A percentile compares a stretch with the other conserved stretches of the same genome.
phyloP scores from a whole-genome alignment of 2,888 invertebrate genomes.

The Drosophila flavopinicola region DNA sequence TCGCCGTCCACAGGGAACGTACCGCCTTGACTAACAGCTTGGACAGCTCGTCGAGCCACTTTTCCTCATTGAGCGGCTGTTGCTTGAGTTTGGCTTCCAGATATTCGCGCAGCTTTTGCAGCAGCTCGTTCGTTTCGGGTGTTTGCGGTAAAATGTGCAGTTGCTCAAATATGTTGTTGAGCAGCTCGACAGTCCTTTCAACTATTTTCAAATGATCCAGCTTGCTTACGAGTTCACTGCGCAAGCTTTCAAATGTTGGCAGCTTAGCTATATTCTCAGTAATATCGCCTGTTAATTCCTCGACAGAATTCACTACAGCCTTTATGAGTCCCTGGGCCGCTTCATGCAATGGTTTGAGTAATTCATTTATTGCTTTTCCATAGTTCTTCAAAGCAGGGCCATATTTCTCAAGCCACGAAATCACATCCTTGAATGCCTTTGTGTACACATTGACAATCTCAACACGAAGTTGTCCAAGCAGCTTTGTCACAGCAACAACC shows the following conservation, averaged over 20 bases:
- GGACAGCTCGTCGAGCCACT: slow-evolving; percentile 87
- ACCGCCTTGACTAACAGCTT: slow-evolving; percentile 86
- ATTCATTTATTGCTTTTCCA: slow-evolving; percentile 83
- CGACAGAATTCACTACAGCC: slow-evolving; percentile 74
- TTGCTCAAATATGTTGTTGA: slow-evolving; percentile 86
- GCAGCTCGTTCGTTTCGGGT: slow-evolving; percentile 87
- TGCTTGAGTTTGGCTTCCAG: slow-evolving; percentile 88
- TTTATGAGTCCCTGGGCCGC: slow-evolving; percentile 84
- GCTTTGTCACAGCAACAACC: slow-evolving; percentile 46
- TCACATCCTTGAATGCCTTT: slow-evolving; percentile 50
- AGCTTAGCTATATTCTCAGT: slow-evolving; percentile 86
- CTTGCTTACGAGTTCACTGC: slow-evolving; percentile 60
- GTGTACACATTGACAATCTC: slow-evolving; percentile 64
- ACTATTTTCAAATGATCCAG: slow-evolving; percentile 85
- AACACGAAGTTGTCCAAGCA: slow-evolving; percentile 68
- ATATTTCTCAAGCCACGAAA: slow-evolving; percentile 76
- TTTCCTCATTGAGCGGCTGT: slow-evolving; percentile 86
- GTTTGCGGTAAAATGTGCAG: slow-evolving; percentile 87
- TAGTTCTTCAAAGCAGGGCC: slow-evolving; percentile 80
- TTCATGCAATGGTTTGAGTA: slow-evolving; percentile 81
- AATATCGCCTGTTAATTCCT: slow-evolving; percentile 71
- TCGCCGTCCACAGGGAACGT: slow-evolving; percentile 84
- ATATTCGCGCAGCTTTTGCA: slow-evolving; percentile 87
- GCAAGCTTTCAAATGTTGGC: slow-evolving; percentile 82
- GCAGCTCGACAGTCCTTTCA: slow-evolving; percentile 86